A percentile compares a stretch with the other conserved stretches of the same genome.
These are phyloP conservation scores for Emydocephalus ijimae DNA, from an alignment of 2,113 vertebrate genomes.

Conservation along the genomic window DNA sequence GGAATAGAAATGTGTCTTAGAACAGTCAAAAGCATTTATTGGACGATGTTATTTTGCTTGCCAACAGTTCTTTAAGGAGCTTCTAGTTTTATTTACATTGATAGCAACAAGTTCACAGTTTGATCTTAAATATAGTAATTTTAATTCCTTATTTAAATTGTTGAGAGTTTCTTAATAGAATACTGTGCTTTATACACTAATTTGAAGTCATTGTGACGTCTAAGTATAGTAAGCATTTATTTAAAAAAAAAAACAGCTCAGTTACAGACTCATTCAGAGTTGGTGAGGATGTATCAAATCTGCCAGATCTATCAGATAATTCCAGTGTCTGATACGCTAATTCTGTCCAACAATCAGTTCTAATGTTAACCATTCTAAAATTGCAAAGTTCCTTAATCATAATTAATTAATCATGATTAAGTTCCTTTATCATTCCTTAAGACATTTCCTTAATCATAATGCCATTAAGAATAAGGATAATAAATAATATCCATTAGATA, in stretches of 20 bases:
- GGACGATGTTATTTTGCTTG: background rate
- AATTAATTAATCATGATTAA: too few relatives aligned
- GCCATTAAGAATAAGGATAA: background rate
- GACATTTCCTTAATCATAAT: too few relatives aligned
- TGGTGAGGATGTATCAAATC: background rate
- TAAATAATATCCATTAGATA: too few relatives aligned
- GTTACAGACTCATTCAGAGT: background rate
- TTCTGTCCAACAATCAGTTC: background rate
- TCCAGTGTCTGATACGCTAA: background rate
- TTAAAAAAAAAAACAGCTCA: too few relatives aligned
- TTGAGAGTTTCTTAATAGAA: background rate
- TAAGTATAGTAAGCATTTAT: background rate
- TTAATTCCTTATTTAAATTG: background rate
- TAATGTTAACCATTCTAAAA: background rate
- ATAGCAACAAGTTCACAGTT: background rate
- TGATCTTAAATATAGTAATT: background rate
- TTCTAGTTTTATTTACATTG: background rate
- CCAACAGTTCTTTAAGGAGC: background rate
- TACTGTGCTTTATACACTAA: background rate
- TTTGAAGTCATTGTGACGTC: background rate
- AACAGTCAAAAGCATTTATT: background rate
- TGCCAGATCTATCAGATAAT: background rate
- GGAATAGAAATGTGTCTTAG: background rate
- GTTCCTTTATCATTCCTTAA: background rate
- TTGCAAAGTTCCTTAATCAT: background rate